Evolutionary conservation across 2,113 vertebrate species (phyloP), one percentile per base, ranked within the genome.

Genomic region (Buteo buteo): DNA sequence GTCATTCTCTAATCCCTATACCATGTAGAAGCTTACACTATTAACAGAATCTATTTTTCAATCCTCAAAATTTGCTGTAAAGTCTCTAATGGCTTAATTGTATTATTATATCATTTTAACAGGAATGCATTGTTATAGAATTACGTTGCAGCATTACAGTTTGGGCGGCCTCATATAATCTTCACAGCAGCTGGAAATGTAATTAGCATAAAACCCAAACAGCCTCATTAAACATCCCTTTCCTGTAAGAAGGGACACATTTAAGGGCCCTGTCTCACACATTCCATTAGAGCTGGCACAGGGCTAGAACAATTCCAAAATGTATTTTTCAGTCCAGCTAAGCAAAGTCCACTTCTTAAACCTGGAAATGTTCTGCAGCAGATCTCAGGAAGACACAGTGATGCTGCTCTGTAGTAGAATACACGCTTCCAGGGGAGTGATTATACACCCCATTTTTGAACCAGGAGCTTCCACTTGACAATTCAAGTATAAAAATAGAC

Each of bases 171-270:
- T 97, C 45, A 5, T 49, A 90, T 64, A 92, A 95, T 96, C 76
- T 91, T 97, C 96, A 92, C 16, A 96, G 96, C 87, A 97, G 93
- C 94, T 97, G 96, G 94, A 97, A 97, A 92, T 90, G 76, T 78
- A 96, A 97, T 97, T 96, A 96, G 91, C 93, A 88, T 62, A 91
- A 96, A 96, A 81, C 9, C 69, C 70, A 92, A 96, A 94, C 44
- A 45, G 83, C 32, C 42, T 86, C 81, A 89, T 93, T 94, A 95
- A 96, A 84, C 86, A 93, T 86, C 49, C 72, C 76, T 61, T 94
- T 96, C 64, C 42, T 83, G 59, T 89, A 85, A 54, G 72, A 80
- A n/a, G 50, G 73, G 83, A 93, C 65, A 81, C 38, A 36, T 82
- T 95, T 77, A 94, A 92, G 58, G 71, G 82, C 78, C 44, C 64